Conservation (phyloP, 2,888 invertebrate species). For the Troglohyphantes excavatus region DNA sequence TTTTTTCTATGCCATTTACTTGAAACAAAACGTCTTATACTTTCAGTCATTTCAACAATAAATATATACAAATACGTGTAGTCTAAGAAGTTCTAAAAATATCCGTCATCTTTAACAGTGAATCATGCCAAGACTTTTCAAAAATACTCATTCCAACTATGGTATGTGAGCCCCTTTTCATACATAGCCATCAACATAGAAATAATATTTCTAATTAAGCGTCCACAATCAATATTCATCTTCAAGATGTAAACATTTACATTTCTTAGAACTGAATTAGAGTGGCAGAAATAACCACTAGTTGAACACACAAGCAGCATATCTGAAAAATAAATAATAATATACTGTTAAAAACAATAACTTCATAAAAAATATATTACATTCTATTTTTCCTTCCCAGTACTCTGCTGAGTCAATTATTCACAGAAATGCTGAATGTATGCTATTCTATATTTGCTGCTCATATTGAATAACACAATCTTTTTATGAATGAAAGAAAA, state of each 20-base stretch:
- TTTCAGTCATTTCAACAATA: no score
- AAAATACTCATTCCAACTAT: conserved; percentile 9
- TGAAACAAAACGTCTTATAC: no score
- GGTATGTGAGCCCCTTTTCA: neutral
- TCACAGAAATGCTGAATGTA: no score
- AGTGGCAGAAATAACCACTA: neutral
- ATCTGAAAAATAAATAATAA: neutral
- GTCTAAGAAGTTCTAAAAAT: neutral
- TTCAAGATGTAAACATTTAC: neutral
- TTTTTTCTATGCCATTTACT: no score
- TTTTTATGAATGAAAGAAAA: no score
- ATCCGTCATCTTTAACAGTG: neutral
- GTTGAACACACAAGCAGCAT: neutral
- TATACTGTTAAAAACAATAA: no score
- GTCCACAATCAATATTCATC: neutral
- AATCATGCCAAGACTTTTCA: neutral
- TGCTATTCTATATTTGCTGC: no score
- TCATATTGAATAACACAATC: no score
- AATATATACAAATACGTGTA: neutral
- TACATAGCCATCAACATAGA: neutral
- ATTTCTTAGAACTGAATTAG: neutral
- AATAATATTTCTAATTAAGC: neutral
- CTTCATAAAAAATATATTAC: no score
- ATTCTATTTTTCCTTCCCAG: no score
- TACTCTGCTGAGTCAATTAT: no score